Evolutionary conservation across 2,888 invertebrate species (phyloP), one percentile per base, ranked within the genome.

Genomic region (Cheiracanthium punctorium): DNA sequence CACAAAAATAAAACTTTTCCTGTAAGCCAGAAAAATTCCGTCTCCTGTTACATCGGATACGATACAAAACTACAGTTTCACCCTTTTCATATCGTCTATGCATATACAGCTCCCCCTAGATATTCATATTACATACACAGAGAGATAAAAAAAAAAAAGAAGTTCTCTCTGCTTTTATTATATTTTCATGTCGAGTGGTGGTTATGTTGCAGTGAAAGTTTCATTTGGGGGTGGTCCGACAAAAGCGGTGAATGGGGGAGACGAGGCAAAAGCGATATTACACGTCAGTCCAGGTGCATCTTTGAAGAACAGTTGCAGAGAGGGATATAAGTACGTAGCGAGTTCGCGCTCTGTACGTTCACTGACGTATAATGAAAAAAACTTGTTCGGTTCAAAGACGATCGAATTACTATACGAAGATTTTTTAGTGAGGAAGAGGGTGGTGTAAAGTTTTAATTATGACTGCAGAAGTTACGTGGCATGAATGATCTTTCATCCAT

Each of bases 181-280:
- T 41, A 17, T 41, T 72, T 72, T 72, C 17, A 72, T 72, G 33
- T 43, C 1, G n/a, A 41, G 72, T 41, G 41, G 41, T 73, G 73
- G 82, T 77, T 77, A 77, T 69, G 73, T 48, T 41, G 72, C 82
- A 84, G 77, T 73, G 82, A 84, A 84, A 84, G 77, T 84, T 84
- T 58, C 72, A 76, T 77, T 37, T 67, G 82, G 82, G 82, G 82
- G 82, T 77, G 77, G 30, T 17, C 65, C 30, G 32, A 77, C 72
- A 77, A 73, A 52, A 67, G 73, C 7, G 20, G 33, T 7, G 65
- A 1, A 65, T 48, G 82, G 76, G 37, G 64, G 67, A 73, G 77
- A 73, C 77, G 82, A 67, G 72, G 70, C 82, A 77, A 81, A 76
- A 76, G 82, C n/a, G 73, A 37, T 10, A 10, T 7, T 37, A 33